Evolutionary conservation across 2,797 vertebrate genomes (phyloP).

Genomic region (Rhabdomys pumilio): DNA sequence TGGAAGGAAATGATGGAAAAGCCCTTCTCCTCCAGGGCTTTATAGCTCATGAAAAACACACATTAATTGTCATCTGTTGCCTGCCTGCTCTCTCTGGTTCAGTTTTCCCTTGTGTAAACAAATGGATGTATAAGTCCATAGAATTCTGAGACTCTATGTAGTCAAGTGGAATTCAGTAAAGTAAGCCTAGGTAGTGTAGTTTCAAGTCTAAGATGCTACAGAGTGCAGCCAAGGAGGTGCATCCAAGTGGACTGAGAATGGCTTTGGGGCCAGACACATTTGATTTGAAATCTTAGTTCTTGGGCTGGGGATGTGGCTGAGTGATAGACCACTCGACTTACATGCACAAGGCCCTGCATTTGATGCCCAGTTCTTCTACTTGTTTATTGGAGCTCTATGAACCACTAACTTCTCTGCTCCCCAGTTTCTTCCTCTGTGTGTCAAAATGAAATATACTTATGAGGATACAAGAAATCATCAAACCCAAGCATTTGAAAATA

Average conservation of each 20-base stretch:
- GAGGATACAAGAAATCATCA: slow-evolving; percentile 41
- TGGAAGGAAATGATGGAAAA: background rate
- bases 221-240: background rate
- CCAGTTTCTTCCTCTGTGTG: slow-evolving; percentile 43
- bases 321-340: background rate
- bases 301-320: background rate
- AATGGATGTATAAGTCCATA: slow-evolving; percentile 31
- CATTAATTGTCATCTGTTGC: slow-evolving; percentile 8
- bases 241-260: background rate
- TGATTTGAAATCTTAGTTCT: slow-evolving; percentile 60
- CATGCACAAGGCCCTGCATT: too few relatives aligned
- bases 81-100: slow-evolving; percentile 38
- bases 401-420: background rate
- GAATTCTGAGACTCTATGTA: slow-evolving; percentile 60
- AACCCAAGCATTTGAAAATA: slow-evolving; percentile 6
- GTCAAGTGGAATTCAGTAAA: slow-evolving; percentile 25
- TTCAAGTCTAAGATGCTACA: slow-evolving; percentile 32
- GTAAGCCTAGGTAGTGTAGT: slow-evolving; percentile 40
- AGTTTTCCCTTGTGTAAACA: slow-evolving; percentile 49
- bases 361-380: slow-evolving; percentile 1
- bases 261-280: slow-evolving; percentile 32
- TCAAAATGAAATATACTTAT: slow-evolving; percentile 1
- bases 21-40: background rate
- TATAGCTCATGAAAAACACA: slow-evolving; percentile 51
- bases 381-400: slow-evolving; percentile 46